Percentiles rank a stretch among this genome's conserved stretches.
Evolutionary conservation across 2,113 vertebrate genomes (phyloP).

Genomic region (Mobula hypostoma): DNA sequence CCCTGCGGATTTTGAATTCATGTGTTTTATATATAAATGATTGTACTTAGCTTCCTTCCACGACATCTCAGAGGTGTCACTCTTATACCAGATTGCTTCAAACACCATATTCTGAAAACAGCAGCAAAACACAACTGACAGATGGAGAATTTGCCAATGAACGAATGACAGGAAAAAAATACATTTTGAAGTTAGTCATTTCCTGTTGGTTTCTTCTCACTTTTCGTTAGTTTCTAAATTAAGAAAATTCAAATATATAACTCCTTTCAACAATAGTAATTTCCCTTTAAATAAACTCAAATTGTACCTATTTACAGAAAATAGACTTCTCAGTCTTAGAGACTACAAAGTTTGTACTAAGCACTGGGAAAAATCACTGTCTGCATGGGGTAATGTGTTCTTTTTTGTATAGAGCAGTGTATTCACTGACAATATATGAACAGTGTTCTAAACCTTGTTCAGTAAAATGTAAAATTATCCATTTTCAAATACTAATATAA

Average conservation of each 20-base stretch:
- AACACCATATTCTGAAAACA: neutral
- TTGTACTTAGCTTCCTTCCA: neutral
- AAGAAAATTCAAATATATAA: neutral
- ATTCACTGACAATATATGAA: neutral
- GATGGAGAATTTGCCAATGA: neutral
- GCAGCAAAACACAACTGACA: neutral
- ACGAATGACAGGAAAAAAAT: neutral
- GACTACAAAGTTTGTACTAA: neutral
- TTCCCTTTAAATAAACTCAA: neutral
- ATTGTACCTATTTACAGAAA: neutral
- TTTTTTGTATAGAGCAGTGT: neutral
- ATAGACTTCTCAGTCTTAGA: neutral
- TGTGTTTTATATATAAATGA: neutral
- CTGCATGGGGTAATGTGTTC: neutral
- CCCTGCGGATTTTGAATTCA: neutral
- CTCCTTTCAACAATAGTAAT: neutral
- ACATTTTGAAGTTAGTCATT: neutral
- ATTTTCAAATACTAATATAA: neutral
- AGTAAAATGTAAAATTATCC: neutral
- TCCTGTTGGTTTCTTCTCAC: neutral
- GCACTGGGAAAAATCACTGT: neutral
- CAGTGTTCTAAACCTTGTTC: neutral
- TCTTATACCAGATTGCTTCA: neutral
- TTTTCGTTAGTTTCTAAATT: neutral
- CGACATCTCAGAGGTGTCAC: neutral